Percentiles rank a stretch among this genome's conserved stretches.
Conservation (phyloP, 2,888 invertebrate genomes). For the Monoplex corrugatus region DNA sequence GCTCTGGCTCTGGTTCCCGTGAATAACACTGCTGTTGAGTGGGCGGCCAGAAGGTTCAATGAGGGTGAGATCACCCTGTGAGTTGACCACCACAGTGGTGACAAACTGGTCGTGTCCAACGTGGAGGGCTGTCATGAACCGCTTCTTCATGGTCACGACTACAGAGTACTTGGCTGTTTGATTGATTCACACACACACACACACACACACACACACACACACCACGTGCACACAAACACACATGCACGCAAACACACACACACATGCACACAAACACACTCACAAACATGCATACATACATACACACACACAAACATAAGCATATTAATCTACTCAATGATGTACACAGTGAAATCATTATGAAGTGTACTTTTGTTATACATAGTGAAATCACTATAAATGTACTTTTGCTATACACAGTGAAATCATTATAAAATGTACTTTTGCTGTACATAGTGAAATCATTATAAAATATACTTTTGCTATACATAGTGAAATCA, state of each 20-base stretch:
- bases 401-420: no score
- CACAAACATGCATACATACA: slow-evolving; percentile 19
- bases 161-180: background rate
- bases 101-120: background rate
- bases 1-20: background rate
- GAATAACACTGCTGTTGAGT: no score
- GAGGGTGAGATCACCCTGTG: background rate
- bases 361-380: no score
- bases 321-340: background rate
- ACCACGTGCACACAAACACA: slow-evolving; percentile 14
- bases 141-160: background rate
- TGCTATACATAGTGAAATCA: no score
- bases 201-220: slow-evolving; percentile 28
- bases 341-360: no score
- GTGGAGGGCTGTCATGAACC: background rate
- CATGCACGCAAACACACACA: slow-evolving; percentile 1
- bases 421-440: no score
- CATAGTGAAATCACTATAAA: no score
- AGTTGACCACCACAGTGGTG: background rate
- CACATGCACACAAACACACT: slow-evolving; percentile 14
- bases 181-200: slow-evolving; percentile 9
- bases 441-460: no score
- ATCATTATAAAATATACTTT: no score
- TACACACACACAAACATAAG: slow-evolving; percentile 12
- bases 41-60: no score